Evolutionary conservation across 2,797 vertebrate species (phyloP).

Genomic region (Gymnothorax javanicus): DNA sequence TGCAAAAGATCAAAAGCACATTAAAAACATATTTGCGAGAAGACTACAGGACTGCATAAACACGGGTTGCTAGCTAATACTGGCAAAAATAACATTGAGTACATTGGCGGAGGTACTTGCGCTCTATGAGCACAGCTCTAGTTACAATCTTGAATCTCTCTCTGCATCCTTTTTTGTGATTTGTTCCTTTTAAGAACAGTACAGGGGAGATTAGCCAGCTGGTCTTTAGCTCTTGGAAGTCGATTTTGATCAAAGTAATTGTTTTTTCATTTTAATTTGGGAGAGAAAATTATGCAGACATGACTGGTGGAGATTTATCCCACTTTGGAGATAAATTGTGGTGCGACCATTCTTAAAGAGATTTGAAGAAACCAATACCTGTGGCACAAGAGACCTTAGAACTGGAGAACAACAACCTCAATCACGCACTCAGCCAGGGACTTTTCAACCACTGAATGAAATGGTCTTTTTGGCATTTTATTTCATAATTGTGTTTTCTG

Average conservation of each 20-base stretch:
- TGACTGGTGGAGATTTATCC: not conserved
- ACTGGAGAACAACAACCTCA: not conserved
- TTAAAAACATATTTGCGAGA: no score
- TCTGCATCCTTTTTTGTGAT: not conserved
- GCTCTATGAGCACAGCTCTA: no score
- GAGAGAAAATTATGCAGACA: no score
- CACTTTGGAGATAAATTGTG: not conserved
- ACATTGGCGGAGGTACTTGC: no score
- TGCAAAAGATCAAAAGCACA: no score
- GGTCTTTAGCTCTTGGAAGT: not conserved
- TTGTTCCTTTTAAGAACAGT: not conserved
- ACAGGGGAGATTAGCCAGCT: not conserved
- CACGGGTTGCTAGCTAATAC: no score
- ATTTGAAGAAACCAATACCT: not conserved
- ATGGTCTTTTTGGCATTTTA: not conserved
- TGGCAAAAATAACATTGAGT: no score
- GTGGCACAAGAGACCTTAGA: not conserved
- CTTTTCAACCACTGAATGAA: not conserved
- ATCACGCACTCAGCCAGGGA: not conserved
- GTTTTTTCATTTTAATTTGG: not conserved
- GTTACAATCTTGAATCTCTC: not conserved
- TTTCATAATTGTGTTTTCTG: constrained; percentile 7
- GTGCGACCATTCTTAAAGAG: not conserved
- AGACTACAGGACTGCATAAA: no score
- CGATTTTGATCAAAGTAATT: not conserved